Evolutionary conservation across 2,113 vertebrate genomes (phyloP), one percentile per base, ranked within the genome.

Genomic region (Lagopus muta): DNA sequence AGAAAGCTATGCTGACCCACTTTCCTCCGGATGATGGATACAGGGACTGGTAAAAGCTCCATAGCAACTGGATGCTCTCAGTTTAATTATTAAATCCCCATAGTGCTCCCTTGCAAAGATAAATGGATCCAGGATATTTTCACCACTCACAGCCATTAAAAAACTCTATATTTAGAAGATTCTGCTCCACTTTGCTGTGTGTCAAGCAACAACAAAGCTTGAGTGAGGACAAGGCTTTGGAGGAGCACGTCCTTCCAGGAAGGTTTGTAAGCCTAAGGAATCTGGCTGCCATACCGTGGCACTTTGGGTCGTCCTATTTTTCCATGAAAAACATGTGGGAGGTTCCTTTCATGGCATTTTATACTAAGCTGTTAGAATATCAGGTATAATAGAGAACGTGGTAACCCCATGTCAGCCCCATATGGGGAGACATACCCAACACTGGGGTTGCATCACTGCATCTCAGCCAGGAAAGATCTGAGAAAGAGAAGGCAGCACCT

Each of bases 31-130:
- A 92, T 92, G 92, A 79, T 25, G 84, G 95, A 94, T 95, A 52
- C 82, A 28, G 48, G 87, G 28, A 5, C 83, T 70, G 94, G 93
- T 86, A 65, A 82, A n/a, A 71, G 60, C 67, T 24, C 97, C 92
- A 95, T 96, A 97, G 97, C 96, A 97, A 98, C 97, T 86, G 91
- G 94, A 92, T 55, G 67, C 84, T 62, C 52, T 20, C 67, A 82
- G 89, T 81, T 93, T 92, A 82, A 91, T 95, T 80, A 82, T 70
- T 17, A 78, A 92, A 89, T 94, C 94, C 91, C 94, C 65, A n/a
- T 24, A 45, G 96, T 40, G 64, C 90, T 30, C 82, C 66, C 83
- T 88, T 36, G 54, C 32, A 7, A 58, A 93, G 92, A 91, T 66
- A 89, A 90, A 92, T 64, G 91, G 90, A 90, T 62, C 76, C 28